These are phyloP conservation scores for Prionailurus viverrinus DNA, from an alignment of 2,113 vertebrate species.

Conservation along the genomic window DNA sequence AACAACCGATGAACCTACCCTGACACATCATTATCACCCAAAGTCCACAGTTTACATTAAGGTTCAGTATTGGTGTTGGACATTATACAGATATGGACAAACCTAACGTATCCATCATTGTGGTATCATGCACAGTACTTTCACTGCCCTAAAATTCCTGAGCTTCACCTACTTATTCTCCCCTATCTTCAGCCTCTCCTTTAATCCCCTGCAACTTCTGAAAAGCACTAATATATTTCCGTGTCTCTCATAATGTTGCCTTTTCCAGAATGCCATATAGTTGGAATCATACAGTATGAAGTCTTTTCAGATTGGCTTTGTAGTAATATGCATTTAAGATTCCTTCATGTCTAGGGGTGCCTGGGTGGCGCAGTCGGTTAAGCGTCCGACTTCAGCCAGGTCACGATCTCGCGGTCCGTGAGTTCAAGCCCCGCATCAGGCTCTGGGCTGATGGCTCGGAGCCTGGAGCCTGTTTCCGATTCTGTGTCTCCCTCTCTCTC, in stretches of 20 bases:
- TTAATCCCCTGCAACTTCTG: background rate
- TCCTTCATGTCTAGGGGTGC: background rate
- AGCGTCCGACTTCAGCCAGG: no score
- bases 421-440: no score
- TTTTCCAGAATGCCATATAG: background rate
- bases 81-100: background rate
- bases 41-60: background rate
- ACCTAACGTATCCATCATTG: background rate
- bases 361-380: no score
- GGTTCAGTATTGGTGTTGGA: background rate
- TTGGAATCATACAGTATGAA: background rate
- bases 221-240: background rate
- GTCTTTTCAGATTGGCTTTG: background rate
- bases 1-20: background rate
- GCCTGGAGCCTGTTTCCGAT: no score
- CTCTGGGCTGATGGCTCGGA: no score
- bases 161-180: background rate
- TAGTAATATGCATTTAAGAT: background rate
- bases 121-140: background rate
- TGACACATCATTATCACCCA: background rate
- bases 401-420: no score
- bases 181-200: background rate
- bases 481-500: no score
- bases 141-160: no score
- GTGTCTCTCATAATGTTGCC: background rate